Evolutionary conservation across 1,140 invertebrate species (phyloP), one percentile per base, ranked within the genome.

Genomic region (Ostrea denselamellosa): DNA sequence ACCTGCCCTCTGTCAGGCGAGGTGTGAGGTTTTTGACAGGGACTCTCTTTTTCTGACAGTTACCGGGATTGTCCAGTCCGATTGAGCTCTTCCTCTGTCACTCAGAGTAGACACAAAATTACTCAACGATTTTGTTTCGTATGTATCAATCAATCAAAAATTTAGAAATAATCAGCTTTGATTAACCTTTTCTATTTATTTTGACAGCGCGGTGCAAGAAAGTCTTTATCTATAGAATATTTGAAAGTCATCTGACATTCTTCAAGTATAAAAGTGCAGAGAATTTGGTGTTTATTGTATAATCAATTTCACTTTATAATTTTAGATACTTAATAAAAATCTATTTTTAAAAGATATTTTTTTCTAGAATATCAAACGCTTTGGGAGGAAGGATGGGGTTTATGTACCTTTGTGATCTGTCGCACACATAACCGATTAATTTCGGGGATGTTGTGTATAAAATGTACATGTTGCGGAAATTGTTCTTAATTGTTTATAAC

Each of bases 1-100:
- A 77, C 25, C 68, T 77, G 68, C 25, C 68, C 68, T 25, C 68
- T 77, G 68, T 77, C 68, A 77, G 68, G 9, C 68, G 25, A 77
- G 68, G 68, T 77, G 68, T 77, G 68, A 34, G 68, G 68, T 77
- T 77, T 77, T 77, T 77, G 68, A 77, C 68, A 77, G 28, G n/a
- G 28, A 25, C 28, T 22, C 28, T 25, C 68, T 28, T 9, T 34
- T 9, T 34, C 10, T 77, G 68, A 77, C 56, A n/a, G 17, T 62
- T 62, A 19, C 17, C n/a, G 56, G 12, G 56, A 62, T 62, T 62
- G 68, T 77, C 68, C 68, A 77, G 68, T 77, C 68, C 28, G 68
- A 34, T 34, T n/a, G 5, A 62, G 5, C 14, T 17, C 56, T 62
- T 62, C 56, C 56, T 62, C n/a, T 17, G 56, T 62, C 56, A 62